Conservation (phyloP, 2,797 vertebrate species). For the Anisognathus igniventris region DNA sequence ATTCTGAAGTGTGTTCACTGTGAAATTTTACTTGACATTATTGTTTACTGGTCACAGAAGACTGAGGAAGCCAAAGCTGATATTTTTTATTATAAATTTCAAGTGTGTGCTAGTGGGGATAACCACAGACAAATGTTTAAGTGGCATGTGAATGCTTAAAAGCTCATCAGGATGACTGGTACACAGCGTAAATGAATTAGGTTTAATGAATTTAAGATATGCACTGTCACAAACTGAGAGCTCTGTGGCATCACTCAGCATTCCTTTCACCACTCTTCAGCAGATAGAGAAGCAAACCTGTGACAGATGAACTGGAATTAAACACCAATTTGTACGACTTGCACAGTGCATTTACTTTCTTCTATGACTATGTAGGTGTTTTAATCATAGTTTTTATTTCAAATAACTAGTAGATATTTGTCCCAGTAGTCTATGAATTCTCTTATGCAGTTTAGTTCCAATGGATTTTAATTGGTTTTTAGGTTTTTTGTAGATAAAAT, state of each 20-base stretch:
- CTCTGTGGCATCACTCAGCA: not conserved
- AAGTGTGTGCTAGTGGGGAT: not conserved
- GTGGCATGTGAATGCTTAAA: not conserved
- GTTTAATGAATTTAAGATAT: not conserved
- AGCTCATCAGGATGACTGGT: not conserved
- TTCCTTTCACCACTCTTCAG: not conserved
- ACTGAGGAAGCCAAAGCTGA: not conserved
- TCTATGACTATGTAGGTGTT: not conserved
- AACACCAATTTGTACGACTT: not conserved
- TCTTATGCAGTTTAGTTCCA: not conserved
- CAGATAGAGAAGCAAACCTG: not conserved
- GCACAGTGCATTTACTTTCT: not conserved
- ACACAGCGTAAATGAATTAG: not conserved
- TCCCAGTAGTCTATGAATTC: not conserved
- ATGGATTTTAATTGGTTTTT: not conserved
- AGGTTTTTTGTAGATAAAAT: not conserved
- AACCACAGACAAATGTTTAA: not conserved
- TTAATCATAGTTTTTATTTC: not conserved
- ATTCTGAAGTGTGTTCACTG: not conserved
- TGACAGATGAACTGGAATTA: not conserved
- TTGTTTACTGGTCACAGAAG: not conserved
- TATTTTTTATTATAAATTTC: not conserved
- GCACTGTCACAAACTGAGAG: not conserved
- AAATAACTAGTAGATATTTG: not conserved
- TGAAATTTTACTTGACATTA: not conserved